A percentile compares a stretch with the other conserved stretches of the same genome.
phyloP scores from a whole-genome alignment of 2,113 vertebrate genomes.

The Xyrauchen texanus region DNA sequence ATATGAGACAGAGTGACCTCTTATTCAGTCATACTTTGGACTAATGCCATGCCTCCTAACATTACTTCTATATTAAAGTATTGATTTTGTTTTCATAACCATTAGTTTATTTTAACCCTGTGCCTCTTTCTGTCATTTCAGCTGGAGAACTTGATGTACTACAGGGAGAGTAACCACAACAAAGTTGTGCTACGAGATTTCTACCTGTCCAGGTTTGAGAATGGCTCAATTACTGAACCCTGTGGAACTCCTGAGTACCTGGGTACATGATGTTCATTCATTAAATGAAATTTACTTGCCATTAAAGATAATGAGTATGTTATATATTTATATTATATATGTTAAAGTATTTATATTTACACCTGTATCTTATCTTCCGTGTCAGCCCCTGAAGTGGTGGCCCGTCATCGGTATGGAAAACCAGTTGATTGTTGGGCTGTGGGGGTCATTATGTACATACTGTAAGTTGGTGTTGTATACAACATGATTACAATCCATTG shows the following conservation, averaged over 20 bases:
- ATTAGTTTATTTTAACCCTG: neutral
- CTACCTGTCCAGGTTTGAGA: constrained; percentile 83
- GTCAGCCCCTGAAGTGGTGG: constrained; percentile 83
- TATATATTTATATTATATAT: neutral
- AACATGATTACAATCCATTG: neutral
- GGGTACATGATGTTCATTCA: constrained; percentile 61
- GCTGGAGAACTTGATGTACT: constrained; percentile 88
- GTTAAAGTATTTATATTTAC: too few species aligned
- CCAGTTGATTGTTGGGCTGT: constrained; percentile 87
- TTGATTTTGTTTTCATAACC: neutral
- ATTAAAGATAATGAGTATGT: neutral
- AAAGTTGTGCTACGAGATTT: constrained; percentile 85
- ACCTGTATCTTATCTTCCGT: constrained; percentile 16
- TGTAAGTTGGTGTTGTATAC: constrained; percentile 71
- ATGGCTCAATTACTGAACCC: constrained; percentile 82
- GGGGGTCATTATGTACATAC: constrained; percentile 84
- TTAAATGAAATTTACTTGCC: neutral
- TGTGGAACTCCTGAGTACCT: constrained; percentile 86
- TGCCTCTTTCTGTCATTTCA: constrained; percentile 52
- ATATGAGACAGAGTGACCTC: too few species aligned
- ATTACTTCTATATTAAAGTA: constrained; percentile 14
- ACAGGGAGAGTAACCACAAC: constrained; percentile 83
- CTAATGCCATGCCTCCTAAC: neutral
- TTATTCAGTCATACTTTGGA: too few species aligned
- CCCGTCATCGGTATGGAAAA: constrained; percentile 81